Percentiles rank a stretch among this genome's conserved stretches.
phyloP scores from a whole-genome alignment of 2,888 invertebrate genomes.

The Tillus elongatus region DNA sequence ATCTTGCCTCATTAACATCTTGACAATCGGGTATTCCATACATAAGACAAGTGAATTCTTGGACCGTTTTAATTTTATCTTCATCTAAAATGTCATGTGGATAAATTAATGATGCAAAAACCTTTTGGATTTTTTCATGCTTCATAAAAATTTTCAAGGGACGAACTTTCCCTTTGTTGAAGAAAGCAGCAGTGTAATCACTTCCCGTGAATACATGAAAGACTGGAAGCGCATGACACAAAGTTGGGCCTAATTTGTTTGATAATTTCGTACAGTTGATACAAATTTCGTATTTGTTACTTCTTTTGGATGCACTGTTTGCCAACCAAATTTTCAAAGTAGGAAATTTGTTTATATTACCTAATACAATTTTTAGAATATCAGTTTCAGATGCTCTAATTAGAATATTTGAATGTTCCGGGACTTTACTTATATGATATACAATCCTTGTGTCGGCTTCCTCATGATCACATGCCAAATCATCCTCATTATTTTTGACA shows the following conservation, averaged over 20 bases:
- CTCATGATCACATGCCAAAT: slow-evolving; percentile 17
- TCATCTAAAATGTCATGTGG: slow-evolving; percentile 15
- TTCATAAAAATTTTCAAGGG: slow-evolving; percentile 18
- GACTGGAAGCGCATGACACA: too few relatives aligned
- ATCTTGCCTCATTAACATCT: slow-evolving; percentile 24
- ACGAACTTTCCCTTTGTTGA: slow-evolving; percentile 5
- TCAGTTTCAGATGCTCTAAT: slow-evolving; percentile 12
- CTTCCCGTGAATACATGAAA: slow-evolving; percentile 30
- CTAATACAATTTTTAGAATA: slow-evolving; percentile 10
- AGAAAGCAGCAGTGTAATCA: slow-evolving; percentile 23
- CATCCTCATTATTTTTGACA: slow-evolving; percentile 20
- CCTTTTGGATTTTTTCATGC: slow-evolving; percentile 8
- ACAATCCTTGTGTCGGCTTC: slow-evolving; percentile 11
- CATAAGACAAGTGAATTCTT: slow-evolving; percentile 25
- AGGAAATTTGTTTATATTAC: slow-evolving; percentile 18
- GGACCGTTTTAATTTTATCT: slow-evolving; percentile 23
- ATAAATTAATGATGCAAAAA: slow-evolving; percentile 13
- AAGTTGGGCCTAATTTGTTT: too few relatives aligned
- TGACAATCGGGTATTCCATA: slow-evolving; percentile 22
- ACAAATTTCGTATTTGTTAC: too few relatives aligned
- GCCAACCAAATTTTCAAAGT: slow-evolving; percentile 22
- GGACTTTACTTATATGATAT: slow-evolving; percentile 10
- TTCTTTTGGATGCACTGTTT: too few relatives aligned
- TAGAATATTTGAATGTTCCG: slow-evolving; percentile 3
- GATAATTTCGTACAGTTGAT: too few relatives aligned